Base-by-base conservation (phyloP, 2,113 vertebrate species). In the Propithecus coquereli region DNA sequence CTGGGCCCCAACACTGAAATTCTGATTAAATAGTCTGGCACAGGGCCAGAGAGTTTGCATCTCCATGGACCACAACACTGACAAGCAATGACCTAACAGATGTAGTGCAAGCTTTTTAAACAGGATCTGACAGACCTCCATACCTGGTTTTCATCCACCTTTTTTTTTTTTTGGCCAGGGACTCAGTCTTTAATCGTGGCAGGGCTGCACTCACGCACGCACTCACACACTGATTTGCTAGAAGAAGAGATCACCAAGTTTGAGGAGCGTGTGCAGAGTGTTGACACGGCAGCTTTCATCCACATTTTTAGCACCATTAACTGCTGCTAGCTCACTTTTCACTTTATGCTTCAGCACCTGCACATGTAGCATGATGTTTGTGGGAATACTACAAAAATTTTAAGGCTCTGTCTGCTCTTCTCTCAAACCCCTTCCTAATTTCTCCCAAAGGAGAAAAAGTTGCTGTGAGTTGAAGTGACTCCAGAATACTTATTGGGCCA, bases 371-470 rank as follows among this genome's bases (percentile, higher is more conserved):
- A 10, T 6, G 14, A 10, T 73, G 14, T 76, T 17, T 52, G 47
- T 34, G 45, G 81, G 13, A 59, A n/a, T 30, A 18, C 27, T 40
- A 22, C 2, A 68, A 68, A 32, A 74, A 37, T 32, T 74, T 2
- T 18, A 82, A 45, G 14, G 43, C 12, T 61, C 70, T 52, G 20
- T 68, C 30, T 43, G 59, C 50, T 63, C 20, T 92, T 70, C 40
- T 83, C 27, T 20, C 34, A 76, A 40, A 23, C 8, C 9, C 25
- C 27, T 87, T 43, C 20, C 40, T 43, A 50, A 30, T 43, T 59
- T 68, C 59, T 76, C 68, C 68, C 68, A 76, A 52, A 95, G 18
- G 20, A 82, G 50, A 65, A 83, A 88, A 82, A 30, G 20, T 52
- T 88, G 16, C 27, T 68, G 40, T 76, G 59, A 50, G 17, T 57